Evolutionary conservation across 2,888 invertebrate genomes (phyloP), one percentile per base, ranked within the genome.

Genomic region (Rhagonycha lutea): DNA sequence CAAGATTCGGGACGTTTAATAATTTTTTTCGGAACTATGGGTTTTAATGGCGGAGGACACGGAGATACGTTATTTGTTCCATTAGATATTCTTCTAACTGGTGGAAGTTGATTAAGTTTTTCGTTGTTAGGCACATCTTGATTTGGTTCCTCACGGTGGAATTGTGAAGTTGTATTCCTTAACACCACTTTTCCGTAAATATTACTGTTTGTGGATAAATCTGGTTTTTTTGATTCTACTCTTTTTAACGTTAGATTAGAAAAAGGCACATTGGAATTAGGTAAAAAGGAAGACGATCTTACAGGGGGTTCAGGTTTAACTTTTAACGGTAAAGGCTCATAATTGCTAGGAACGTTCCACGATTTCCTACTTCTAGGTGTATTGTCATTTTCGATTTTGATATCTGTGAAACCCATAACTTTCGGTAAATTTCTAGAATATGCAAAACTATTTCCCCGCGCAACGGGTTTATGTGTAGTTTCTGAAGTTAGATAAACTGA

Each of bases 171-270:
- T n/a, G 79, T 79, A 70, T 80, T 82, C 29, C 82, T 72, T 62
- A 82, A 76, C 11, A 81, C 79, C 7, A 82, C 81, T 67, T 81
- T 80, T 12, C 78, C 80, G 60, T 81, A 81, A 70, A 75, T 61
- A 47, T 63, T 78, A 60, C 77, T 80, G 9, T 18, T 65, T 23
- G 26, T 11, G 24, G 63, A 65, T 24, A 65, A 65, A 65, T 65
- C 26, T n/a, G 76, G 67, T 79, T 83, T 85, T 72, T 81, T 85
- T 5, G 86, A 86, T 7, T 90, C 90, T 0, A 90, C 90, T 77
- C 88, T 86, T n/a, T 89, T 85, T 73, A 90, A 81, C 2, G 88
- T 89, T 10, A 85, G 86, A 79, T 90, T 90, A 0, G 89, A 89
- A 82, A 90, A 90, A 61, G 84, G 85, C 29, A 85, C 81, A 77